Conservation (phyloP, 2,113 vertebrate genomes). For the Urocynchramus pylzowi region DNA sequence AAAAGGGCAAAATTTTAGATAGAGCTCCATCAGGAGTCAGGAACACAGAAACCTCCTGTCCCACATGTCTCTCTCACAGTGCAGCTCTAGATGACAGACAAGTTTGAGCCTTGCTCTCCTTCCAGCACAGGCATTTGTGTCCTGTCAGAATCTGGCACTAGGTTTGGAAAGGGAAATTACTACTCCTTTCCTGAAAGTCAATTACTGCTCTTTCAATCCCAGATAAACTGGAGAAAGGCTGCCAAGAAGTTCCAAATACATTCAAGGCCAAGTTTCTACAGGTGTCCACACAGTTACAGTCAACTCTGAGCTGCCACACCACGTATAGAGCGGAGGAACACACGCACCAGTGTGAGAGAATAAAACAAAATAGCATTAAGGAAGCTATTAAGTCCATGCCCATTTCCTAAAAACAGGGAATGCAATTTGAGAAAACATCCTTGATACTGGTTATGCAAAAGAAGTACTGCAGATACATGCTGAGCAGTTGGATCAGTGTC, state of each 20-base stretch:
- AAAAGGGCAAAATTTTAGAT: background rate
- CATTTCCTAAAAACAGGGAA: background rate
- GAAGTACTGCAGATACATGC: background rate
- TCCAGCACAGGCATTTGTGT: background rate
- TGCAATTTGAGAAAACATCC: background rate
- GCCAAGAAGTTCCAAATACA: background rate
- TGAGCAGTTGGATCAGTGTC: background rate
- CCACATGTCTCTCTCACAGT: background rate
- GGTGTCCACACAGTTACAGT: background rate
- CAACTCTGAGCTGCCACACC: background rate
- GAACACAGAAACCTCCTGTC: background rate
- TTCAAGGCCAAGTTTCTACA: constrained; percentile 37
- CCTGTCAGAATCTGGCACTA: background rate
- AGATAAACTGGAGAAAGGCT: constrained; percentile 1
- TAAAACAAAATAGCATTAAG: background rate
- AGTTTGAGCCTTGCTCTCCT: background rate
- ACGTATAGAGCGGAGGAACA: background rate
- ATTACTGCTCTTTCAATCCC: constrained; percentile 4
- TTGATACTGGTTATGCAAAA: background rate
- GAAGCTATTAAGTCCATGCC: background rate
- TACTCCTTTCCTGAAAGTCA: constrained; percentile 17
- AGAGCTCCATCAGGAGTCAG: background rate
- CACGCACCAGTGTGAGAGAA: background rate
- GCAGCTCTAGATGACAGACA: background rate
- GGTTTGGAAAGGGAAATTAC: constrained; percentile 8